Evolutionary conservation across 2,888 invertebrate species (phyloP), one percentile per base, ranked within the genome.

Genomic region (Bhutanitis thaidina): DNA sequence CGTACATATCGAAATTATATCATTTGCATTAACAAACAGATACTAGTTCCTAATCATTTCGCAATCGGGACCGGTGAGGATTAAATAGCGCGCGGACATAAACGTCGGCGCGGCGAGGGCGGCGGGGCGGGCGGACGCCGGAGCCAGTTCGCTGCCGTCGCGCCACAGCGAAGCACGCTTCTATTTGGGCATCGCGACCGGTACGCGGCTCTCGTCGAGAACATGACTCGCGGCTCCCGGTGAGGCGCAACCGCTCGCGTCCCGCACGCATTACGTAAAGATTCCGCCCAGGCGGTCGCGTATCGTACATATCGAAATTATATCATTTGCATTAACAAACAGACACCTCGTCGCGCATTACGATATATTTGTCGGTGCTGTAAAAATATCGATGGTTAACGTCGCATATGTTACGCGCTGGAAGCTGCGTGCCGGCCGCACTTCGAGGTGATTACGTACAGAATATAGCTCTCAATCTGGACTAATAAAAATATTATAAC

Each of bases 211-310:
- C 58, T 67, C 62, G 61, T 64, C 64, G 72, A 71, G 74, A 79
- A 62, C 79, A 83, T 84, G 86, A 80, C 74, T 77, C 71, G 82
- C 67, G 72, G 80, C 72, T 70, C 74, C 67, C 79, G 80, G 76
- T 84, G 81, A 84, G 80, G 79, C 71, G 77, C 73, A 72, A 67
- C 64, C 71, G 66, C 64, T 71, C 72, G 80, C 79, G 77, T 75
- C 67, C 67, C 61, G 62, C 60, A 66, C 74, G 63, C 67, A 67
- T 85, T 82, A 81, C 85, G 78, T 83, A 85, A 85, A 72, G 66
- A 70, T 65, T 56, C 60, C 61, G 59, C 58, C 57, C 61, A n/a
- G 53, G 58, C 61, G 51, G 59, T 57, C 60, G 54, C 58, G 36
- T n/a, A 50, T 32, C 45, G 35, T 61, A 74, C 74, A 74, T 75